Evolutionary conservation across 2,113 vertebrate species (phyloP), one percentile per base, ranked within the genome.

Genomic region (Saccopteryx bilineata): DNA sequence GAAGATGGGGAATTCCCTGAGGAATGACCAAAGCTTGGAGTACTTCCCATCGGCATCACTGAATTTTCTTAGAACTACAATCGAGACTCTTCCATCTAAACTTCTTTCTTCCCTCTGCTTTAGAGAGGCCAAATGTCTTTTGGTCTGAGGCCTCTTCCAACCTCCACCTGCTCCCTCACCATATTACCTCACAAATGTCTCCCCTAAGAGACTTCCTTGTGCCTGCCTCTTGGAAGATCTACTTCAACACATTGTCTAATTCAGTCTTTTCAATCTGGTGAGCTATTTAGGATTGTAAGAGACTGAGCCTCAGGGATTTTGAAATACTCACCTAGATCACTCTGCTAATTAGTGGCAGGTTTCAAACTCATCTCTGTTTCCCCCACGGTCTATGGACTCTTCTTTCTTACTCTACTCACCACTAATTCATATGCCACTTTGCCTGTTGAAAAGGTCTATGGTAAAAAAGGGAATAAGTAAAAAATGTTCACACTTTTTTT

Each of bases 401-500:
- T 90, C 39, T 18, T 17, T 13, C 66, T 58, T 28, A 10, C 10
- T 78, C 18, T 28, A 17, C 18, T 33, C 1, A 5, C 8, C 31
- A 66, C 31, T 60, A 4, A 63, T 78, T 91, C 9, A 50, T 33
- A 7, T 19, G 19, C 17, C 71, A 48, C 39, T 95, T 31, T 63
- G 13, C 24, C 14, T 24, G 23, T 33, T 96, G 88, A 92, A 24
- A 83, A 81, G 33, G 80, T 90, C 14, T 54, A 26, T 56, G 28
- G 10, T 60, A 46, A 72, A 87, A 75, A 92, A 31, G 3, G 26
- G 6, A 91, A 68, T 11, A 87, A 60, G 33, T 39, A 65, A 60
- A 96, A 97, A 98, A 96, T 97, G 85, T 96, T 98, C 50, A 50
- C 91, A 94, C 69, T 86, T 94, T 98, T 97, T 68, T 95, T 97